A percentile compares a stretch with the other conserved stretches of the same genome.
phyloP scores from a whole-genome alignment of 2,888 invertebrate genomes.

The Acanthosoma haemorrhoidale region DNA sequence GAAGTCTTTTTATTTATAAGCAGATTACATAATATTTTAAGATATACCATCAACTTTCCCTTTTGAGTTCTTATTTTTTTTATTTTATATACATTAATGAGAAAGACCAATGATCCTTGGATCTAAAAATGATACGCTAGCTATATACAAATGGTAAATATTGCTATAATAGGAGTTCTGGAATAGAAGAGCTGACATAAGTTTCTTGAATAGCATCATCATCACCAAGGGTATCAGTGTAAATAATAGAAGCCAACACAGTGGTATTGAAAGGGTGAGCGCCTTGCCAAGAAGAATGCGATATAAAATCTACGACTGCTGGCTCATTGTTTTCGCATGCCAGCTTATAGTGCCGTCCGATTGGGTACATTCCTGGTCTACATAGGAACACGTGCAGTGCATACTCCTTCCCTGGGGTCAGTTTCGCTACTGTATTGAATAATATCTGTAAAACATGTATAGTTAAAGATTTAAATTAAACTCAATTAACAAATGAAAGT shows the following conservation, averaged over 20 bases:
- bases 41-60: no score
- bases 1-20: no score
- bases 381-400: slow-evolving; percentile 36
- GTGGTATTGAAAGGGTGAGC: slow-evolving; percentile 37
- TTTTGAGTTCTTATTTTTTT: no score
- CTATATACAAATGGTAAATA: no score
- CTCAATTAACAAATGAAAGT: not conserved
- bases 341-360: slow-evolving; percentile 29
- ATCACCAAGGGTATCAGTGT: slow-evolving; percentile 28
- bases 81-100: no score
- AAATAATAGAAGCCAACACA: slow-evolving; percentile 32
- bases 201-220: no score
- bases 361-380: slow-evolving; percentile 34
- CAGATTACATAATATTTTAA: no score
- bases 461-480: not conserved
- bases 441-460: not conserved
- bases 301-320: slow-evolving; percentile 34
- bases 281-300: slow-evolving; percentile 37
- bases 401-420: slow-evolving; percentile 31
- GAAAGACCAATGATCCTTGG: no score
- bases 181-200: no score
- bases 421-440: slow-evolving; percentile 19
- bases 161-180: no score
- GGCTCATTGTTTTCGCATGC: not conserved
- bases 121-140: no score